A percentile compares a stretch with the other conserved stretches of the same genome.
phyloP scores from a whole-genome alignment of 2,888 invertebrate species.

The Syritta pipiens region DNA sequence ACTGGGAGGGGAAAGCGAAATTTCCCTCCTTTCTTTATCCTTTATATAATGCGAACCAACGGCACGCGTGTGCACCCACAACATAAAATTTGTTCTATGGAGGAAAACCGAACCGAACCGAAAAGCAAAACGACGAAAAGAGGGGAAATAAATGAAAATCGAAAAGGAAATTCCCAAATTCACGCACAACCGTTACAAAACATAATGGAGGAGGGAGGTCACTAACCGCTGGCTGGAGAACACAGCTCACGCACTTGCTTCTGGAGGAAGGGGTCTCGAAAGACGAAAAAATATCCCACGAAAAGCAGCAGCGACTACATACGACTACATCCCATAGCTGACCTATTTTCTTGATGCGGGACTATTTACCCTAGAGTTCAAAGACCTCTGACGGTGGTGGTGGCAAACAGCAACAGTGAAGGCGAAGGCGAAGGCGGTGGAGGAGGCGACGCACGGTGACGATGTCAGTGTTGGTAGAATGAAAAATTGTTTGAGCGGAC shows the following conservation, averaged over 20 bases:
- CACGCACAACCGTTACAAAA: conserved; percentile 52
- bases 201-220: conserved; percentile 62
- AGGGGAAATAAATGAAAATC: conserved; percentile 1
- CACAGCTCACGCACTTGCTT: conserved; percentile 62
- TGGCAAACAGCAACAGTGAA: no score
- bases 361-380: conserved; percentile 74
- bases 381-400: conserved; percentile 73
- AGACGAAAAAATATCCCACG: conserved; percentile 31
- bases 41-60: conserved; percentile 23
- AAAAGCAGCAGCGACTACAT: conserved; percentile 4
- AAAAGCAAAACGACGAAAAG: no score
- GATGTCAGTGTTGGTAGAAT: conserved; percentile 3
- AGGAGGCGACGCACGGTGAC: no score
- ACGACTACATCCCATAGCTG: conserved; percentile 70
- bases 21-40: no score
- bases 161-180: conserved; percentile 34
- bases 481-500: conserved; percentile 55
- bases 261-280: conserved; percentile 32
- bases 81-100: conserved; percentile 59
- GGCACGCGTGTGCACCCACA: conserved; percentile 44
- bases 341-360: conserved; percentile 75
- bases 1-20: neutral
- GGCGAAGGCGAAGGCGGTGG: no score
- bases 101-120: no score
- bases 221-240: conserved; percentile 63